Percentiles rank a stretch among this genome's conserved stretches.
Conservation (phyloP, 2,888 invertebrate genomes). For the Blomia tropicalis region DNA sequence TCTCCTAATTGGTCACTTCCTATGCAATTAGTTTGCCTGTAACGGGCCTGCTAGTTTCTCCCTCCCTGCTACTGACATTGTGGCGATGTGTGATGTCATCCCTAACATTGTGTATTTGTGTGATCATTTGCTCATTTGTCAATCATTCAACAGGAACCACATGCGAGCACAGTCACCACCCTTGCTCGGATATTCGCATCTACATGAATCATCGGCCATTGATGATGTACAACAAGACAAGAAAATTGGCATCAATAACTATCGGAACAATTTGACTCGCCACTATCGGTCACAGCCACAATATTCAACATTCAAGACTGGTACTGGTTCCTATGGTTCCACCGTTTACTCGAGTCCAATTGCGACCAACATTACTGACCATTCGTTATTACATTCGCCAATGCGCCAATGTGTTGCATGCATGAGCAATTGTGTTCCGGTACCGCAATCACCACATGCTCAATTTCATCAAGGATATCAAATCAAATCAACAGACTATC, state of each 20-base stretch:
- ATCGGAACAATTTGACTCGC: background rate
- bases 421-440: background rate
- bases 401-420: background rate
- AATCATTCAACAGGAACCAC: background rate
- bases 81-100: too few relatives aligned
- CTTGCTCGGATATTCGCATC: background rate
- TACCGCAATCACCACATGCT: background rate
- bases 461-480: background rate
- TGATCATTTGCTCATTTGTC: too few relatives aligned
- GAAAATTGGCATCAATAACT: background rate
- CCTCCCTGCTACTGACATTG: too few relatives aligned
- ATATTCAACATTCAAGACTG: background rate
- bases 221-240: background rate
- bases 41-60: background rate
- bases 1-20: background rate
- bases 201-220: background rate
- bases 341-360: background rate
- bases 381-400: background rate
- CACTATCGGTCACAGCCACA: conserved; percentile 9
- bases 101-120: too few relatives aligned
- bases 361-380: background rate
- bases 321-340: background rate
- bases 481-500: background rate
- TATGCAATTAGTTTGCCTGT: background rate
- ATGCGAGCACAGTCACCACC: background rate